Evolutionary conservation across 2,888 invertebrate genomes (phyloP), one percentile per base, ranked within the genome.

Genomic region (Lacanobia oleracea): DNA sequence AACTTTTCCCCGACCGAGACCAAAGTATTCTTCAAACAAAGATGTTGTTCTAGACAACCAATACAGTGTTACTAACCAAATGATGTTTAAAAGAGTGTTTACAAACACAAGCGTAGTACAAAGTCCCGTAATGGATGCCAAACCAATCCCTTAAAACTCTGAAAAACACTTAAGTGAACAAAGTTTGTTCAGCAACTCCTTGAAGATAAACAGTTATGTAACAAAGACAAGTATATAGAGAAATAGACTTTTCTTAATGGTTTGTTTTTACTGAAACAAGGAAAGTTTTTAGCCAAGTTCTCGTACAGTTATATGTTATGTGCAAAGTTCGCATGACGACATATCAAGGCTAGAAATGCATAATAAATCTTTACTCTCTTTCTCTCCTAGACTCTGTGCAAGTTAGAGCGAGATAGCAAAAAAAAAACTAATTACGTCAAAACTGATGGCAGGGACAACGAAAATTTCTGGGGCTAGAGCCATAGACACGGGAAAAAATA

Each of bases 191-290:
- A 53, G 21, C 63, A 72, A 66, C 51, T 51, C 62, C 43, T 59
- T 18, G 12, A 59, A 48, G 12, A 53, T 10, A 53, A 9, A 23
- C 23, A 43, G n/a, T 48, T 45, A 45, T n/a, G 8, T 4, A 12
- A 51, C n/a, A 48, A n/a, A 54, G 12, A 59, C 9, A 50, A 23
- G 43, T 45, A 27, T 45, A n/a, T 14, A 37, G 27, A 27, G 27
- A 27, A 27, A 27, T 27, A 27, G 27, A 27, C 43, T 12, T 50
- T 23, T 60, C 18, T 40, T 51, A 27, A 66, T 48, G 56, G 50
- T 69, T 66, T 62, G 43, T 63, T 78, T 65, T 33, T 27, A 40
- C 16, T 16, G 61, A 69, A 43, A 70, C 56, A 67, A 60, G 51
- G 40, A 56, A 77, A 67, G 51, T 69, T 79, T 66, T 6, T 0